These are phyloP conservation scores for Alcis repandata DNA, from an alignment of 2,888 invertebrate genomes.

Conservation along the genomic window DNA sequence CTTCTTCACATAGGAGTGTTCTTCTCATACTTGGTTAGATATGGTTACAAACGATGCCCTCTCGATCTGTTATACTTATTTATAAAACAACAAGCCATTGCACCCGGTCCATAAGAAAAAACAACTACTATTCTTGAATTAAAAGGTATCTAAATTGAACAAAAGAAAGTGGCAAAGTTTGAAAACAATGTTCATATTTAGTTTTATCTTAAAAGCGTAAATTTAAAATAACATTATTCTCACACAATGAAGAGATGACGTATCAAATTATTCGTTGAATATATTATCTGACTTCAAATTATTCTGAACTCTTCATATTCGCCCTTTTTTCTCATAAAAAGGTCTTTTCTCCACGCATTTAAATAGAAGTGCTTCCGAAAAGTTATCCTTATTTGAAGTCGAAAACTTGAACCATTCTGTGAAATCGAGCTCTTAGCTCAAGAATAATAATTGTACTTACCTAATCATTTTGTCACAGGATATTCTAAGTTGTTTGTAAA, in stretches of 20 bases:
- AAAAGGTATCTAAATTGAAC: too few relatives aligned
- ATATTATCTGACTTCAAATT: slow-evolving; percentile 2
- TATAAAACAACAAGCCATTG: too few relatives aligned
- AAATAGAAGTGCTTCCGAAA: neutral
- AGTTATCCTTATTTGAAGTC: slow-evolving; percentile 9
- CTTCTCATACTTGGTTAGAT: too few relatives aligned
- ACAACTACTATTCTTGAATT: too few relatives aligned
- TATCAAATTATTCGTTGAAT: slow-evolving; percentile 1
- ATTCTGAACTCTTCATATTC: slow-evolving; percentile 3
- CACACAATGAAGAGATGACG: neutral
- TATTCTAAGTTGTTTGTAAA: neutral
- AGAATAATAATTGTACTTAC: slow-evolving; percentile 5
- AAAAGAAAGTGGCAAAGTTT: too few relatives aligned
- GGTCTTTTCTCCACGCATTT: neutral
- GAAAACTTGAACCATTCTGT: slow-evolving; percentile 15
- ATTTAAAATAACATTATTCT: neutral
- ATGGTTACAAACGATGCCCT: too few relatives aligned
- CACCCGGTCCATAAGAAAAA: too few relatives aligned
- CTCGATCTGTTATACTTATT: too few relatives aligned
- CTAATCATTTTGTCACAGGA: neutral
- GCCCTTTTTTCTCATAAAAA: neutral
- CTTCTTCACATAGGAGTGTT: too few relatives aligned
- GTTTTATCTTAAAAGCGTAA: too few relatives aligned
- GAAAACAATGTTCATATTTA: too few relatives aligned
- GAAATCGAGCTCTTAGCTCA: neutral